Base-by-base conservation (phyloP, 2,797 vertebrate species). In the Lophius americanus region DNA sequence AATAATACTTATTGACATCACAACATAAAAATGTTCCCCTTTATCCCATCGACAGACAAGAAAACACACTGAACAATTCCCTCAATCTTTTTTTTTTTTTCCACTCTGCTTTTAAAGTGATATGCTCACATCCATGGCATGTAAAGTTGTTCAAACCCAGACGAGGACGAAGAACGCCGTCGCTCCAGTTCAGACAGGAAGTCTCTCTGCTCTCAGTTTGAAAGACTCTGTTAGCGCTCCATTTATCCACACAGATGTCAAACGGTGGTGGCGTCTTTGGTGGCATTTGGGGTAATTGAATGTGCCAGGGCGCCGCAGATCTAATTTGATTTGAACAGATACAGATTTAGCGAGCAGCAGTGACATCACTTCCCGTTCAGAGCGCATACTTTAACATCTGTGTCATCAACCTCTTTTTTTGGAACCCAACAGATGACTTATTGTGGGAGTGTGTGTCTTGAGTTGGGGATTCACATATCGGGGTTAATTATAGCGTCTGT, bases 251-350 rank as follows among this genome's bases (percentile, higher is more conserved):
- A 60, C 73, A 78, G 82, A 88, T 89, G 83, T 88, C 77, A 79
- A 77, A 81, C 56, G 44, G 32, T 13, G 70, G 77, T 78, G 33
- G 62, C 63, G 46, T 75, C 88, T 81, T 85, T 87, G 88, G 85
- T 85, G 88, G 84, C 89, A 90, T 90, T 92, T 93, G 5, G 78
- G 81, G 79, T 85, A 82, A 87, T 85, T 89, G 78, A 87, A 84
- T 90, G 91, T 89, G 86, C 86, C 88, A 81, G 78, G 85, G 85
- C 80, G 83, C 87, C 84, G 55, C 72, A 70, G 82, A 81, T 86
- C 70, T 93, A 92, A 92, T 92, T 91, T 67, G 79, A 92, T 92
- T 93, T 91, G 76, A 79, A 88, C 80, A 86, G 85, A 90, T 89
- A 88, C 81, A 68, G 79, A 89, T 93, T 91, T 91, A 90, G 86